phyloP scores from a whole-genome alignment of 2,888 invertebrate genomes.

The Cotesia congregata region DNA sequence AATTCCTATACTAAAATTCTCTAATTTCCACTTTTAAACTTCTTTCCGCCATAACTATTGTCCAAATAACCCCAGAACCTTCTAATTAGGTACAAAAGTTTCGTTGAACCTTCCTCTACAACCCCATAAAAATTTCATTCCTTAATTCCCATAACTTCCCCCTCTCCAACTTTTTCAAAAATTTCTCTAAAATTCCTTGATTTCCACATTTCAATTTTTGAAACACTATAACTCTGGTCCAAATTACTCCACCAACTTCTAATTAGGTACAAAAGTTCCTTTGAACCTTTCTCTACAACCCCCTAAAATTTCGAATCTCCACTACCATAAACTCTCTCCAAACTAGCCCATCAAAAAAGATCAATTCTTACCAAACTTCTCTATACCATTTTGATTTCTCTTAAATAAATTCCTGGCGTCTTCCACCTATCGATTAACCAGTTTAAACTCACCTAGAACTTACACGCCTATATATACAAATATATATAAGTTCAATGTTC shows the following conservation, averaged over 20 bases:
- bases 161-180: neutral
- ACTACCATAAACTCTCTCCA: neutral
- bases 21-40: constrained; percentile 29
- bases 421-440: too few species aligned
- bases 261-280: neutral
- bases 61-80: constrained; percentile 7
- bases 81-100: constrained; percentile 6
- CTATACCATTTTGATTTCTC: too few species aligned
- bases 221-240: constrained; percentile 5
- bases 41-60: constrained; percentile 6
- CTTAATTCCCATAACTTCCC: neutral
- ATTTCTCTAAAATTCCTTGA: neutral
- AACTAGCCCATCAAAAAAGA: neutral
- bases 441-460: too few species aligned
- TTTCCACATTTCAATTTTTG: constrained; percentile 49
- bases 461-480: neutral
- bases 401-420: too few species aligned
- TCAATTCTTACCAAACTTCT: too few species aligned
- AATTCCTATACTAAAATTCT: too few species aligned
- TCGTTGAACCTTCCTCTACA: neutral
- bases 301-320: neutral
- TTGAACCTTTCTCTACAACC: neutral
- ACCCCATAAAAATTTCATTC: too few species aligned
- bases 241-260: constrained; percentile 18
- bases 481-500: neutral